Base-by-base conservation (phyloP, 2,797 vertebrate species). In the Sebastolobus alascanus region DNA sequence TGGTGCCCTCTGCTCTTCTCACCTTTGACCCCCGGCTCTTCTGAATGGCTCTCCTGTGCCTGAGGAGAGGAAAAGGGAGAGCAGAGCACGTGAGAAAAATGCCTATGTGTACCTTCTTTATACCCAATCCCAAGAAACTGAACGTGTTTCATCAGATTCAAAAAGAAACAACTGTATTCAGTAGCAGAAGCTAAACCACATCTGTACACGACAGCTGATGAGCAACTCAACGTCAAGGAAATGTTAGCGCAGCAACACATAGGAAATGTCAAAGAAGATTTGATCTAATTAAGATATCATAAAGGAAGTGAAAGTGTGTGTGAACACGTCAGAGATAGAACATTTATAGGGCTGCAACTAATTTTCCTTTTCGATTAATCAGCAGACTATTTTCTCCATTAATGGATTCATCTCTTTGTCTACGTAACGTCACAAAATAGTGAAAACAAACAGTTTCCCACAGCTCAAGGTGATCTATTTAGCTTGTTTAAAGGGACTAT, bases 21-120 rank as follows among this genome's bases (percentile, higher is more conserved):
- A 95, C 95, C 94, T 95, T 95, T 90, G 94, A 94, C 84, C 94
- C 95, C 50, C 95, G 91, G 78, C 94, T 92, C 84, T 94, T 95
- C 92, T 94, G 95, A 92, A 95, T 95, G 90, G 95, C 95, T 93
- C 95, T 94, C 88, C 95, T 95, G 88, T 95, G 94, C 90, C 96
- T 96, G 29, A 79, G 68, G 64, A 83, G 8, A 29, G 58, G 35
- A 22, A 80, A 67, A 38, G 8, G 0, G 58, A 18, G 18, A 6
- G 46, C 25, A 25, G 10, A 61, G 27, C 3, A 14, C 11, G 55
- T 86, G 73, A 88, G 76, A 37, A 50, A 55, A 67, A 60, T 3
- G 1, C 8, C 29, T 64, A 2, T 10, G 4, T 50, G 40, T 4
- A 46, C 7, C 16, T 50, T 71, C 16, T 58, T 63, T 71, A 27